Base-by-base conservation (phyloP, 1,140 invertebrate species). In the Drosophila cardini region DNA sequence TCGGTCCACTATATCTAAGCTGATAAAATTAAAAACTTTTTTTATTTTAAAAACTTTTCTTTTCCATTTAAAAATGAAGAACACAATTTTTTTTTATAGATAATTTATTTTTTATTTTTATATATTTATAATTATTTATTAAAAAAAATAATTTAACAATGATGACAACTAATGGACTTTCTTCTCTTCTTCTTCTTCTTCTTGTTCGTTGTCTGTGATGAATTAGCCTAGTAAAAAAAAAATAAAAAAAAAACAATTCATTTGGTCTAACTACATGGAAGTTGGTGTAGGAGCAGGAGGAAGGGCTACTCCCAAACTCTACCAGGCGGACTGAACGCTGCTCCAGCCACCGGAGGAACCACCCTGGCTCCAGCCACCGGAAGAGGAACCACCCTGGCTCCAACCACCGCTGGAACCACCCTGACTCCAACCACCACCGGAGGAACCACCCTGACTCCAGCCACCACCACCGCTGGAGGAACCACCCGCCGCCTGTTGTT, bases 191-290 rank as follows among this genome's bases (percentile, higher is more conserved):
- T 42, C 58, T 67, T 85, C 71, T 78, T 82, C n/a, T 76, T 80
- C 21, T 26, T 3, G 21, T 26, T 26, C 21, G 21, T 26, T 26
- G 21, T 26, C 75, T 79, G 57, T 52, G 57, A 82, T 79, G 40
- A 62, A 71, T 72, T 72, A 89, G 63, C 84, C 84, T 87, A 89
- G 61, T 9, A 57, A 78, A 82, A 84, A 83, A 89, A 80, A 63
- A 74, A 36, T 48, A 75, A 72, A 83, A 83, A 80, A 58, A 63
- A 67, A 70, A 55, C 42, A 79, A 83, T 83, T 87, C 50, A 83
- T 87, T 87, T 89, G 80, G 85, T 84, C 84, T 89, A 89, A 73
- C 84, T 89, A 89, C 80, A 56, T 60, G 76, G 42, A 58, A 10
- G 34, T 10, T 26, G 21, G 1, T 16, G 11, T 36, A 10, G 11